phyloP scores from a whole-genome alignment of 2,888 invertebrate species.

The Tryphoninae sp. region DNA sequence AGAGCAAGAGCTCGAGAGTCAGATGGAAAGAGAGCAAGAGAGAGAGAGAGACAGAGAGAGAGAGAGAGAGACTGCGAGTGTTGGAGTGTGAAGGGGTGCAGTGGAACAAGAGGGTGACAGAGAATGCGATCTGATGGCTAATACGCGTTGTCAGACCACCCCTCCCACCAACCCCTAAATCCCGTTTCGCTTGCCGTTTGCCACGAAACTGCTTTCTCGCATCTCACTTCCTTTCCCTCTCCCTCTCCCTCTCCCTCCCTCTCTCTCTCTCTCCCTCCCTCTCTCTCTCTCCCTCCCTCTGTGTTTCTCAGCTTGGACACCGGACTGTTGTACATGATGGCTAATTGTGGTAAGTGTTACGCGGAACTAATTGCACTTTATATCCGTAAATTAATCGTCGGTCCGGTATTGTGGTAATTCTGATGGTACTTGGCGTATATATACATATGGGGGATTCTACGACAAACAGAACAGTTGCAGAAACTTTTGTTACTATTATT shows the following conservation, averaged over 20 bases:
- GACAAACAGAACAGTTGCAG: too few relatives aligned
- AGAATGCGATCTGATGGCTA: slow-evolving; percentile 27
- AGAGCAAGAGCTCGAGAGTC: background rate
- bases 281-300: background rate
- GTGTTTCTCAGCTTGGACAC: background rate
- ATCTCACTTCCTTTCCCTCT: background rate
- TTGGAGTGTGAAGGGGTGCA: background rate
- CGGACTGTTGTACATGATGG: slow-evolving; percentile 56
- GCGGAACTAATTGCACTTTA: slow-evolving; percentile 76
- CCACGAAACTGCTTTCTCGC: slow-evolving; percentile 23
- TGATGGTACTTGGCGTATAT: slow-evolving; percentile 28
- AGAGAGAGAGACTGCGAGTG: background rate
- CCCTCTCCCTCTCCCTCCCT: background rate
- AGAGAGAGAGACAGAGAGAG: slow-evolving; percentile 15
- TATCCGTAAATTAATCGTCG: slow-evolving; percentile 76
- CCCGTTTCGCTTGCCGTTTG: slow-evolving; percentile 23
- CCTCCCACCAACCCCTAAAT: slow-evolving; percentile 21
- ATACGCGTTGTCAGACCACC: slow-evolving; percentile 37
- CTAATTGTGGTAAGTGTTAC: slow-evolving; percentile 75
- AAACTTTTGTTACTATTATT: too few relatives aligned
- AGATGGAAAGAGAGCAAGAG: slow-evolving; percentile 3
- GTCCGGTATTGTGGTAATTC: slow-evolving; percentile 62
- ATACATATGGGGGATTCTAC: too few relatives aligned
- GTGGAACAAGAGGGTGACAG: background rate
- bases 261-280: background rate